A percentile compares a stretch with the other conserved stretches of the same genome.
These are phyloP conservation scores for Camptogramma bilineatum DNA, from an alignment of 2,888 invertebrate genomes.

Conservation along the genomic window DNA sequence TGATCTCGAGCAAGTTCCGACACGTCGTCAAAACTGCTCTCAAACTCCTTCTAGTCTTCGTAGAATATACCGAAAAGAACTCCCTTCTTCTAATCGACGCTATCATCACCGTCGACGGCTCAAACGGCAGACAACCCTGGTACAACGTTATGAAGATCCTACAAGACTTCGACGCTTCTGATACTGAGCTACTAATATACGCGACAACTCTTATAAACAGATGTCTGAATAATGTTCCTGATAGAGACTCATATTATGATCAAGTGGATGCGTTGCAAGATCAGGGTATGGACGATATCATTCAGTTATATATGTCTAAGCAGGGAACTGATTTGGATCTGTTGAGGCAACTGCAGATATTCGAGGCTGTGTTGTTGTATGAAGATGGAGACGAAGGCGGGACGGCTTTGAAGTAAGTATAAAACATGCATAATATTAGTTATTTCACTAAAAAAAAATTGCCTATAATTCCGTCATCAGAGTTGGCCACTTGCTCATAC, in stretches of 20 bases:
- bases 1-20: conserved; percentile 95
- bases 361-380: conserved; percentile 96
- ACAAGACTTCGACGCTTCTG: conserved; percentile 97
- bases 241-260: conserved; percentile 98
- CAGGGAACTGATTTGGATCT: conserved; percentile 97
- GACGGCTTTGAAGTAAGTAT: conserved; percentile 83
- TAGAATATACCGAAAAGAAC: conserved; percentile 98
- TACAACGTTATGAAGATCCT: conserved; percentile 92
- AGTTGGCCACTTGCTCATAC: no score
- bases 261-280: conserved; percentile 98
- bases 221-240: conserved; percentile 95
- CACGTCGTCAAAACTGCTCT: conserved; percentile 99
- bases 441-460: neutral
- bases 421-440: neutral
- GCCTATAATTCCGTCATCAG: no score
- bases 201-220: conserved; percentile 98
- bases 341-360: conserved; percentile 96
- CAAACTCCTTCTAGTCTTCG: conserved; percentile 98
- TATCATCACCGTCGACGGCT: conserved; percentile 92
- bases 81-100: conserved; percentile 96
- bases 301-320: conserved; percentile 95
- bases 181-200: conserved; percentile 97
- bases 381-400: conserved; percentile 90
- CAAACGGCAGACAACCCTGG: conserved; percentile 89
- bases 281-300: conserved; percentile 95